These are phyloP conservation scores for Macropis europaea DNA, from an alignment of 2,888 invertebrate genomes.

Conservation along the genomic window DNA sequence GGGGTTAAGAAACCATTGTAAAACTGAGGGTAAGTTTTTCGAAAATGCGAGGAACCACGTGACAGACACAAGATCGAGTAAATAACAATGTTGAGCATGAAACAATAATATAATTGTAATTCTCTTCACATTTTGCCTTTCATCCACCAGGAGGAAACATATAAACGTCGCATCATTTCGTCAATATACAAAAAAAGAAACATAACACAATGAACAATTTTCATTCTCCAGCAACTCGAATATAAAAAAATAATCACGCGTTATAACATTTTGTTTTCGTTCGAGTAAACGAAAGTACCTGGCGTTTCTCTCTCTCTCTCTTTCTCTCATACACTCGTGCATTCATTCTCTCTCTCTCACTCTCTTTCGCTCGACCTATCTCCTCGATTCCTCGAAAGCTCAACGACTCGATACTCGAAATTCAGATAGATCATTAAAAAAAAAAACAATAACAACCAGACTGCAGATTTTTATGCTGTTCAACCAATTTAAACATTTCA, in stretches of 20 bases:
- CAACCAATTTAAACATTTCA: too few relatives aligned
- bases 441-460: not conserved
- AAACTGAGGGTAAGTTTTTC: too few relatives aligned
- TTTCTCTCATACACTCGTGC: not conserved
- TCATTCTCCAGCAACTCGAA: conserved; percentile 20
- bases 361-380: not conserved
- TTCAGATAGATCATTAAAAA: not conserved
- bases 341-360: not conserved
- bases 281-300: conserved; percentile 16
- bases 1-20: too few relatives aligned
- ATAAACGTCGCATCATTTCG: conserved; percentile 25
- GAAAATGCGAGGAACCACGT: too few relatives aligned
- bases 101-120: conserved; percentile 53
- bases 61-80: too few relatives aligned
- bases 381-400: conserved; percentile 2
- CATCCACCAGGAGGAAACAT: conserved; percentile 35
- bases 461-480: too few relatives aligned
- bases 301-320: not conserved
- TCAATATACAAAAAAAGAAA: conserved; percentile 24
- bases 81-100: conserved; percentile 53
- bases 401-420: conserved; percentile 1
- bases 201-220: conserved; percentile 41
- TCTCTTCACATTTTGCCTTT: conserved; percentile 46
- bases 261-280: conserved; percentile 25
- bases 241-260: conserved; percentile 29